Percentiles rank a stretch among this genome's conserved stretches.
phyloP scores from a whole-genome alignment of 2,113 vertebrate genomes.

The Chionodraco myersi region DNA sequence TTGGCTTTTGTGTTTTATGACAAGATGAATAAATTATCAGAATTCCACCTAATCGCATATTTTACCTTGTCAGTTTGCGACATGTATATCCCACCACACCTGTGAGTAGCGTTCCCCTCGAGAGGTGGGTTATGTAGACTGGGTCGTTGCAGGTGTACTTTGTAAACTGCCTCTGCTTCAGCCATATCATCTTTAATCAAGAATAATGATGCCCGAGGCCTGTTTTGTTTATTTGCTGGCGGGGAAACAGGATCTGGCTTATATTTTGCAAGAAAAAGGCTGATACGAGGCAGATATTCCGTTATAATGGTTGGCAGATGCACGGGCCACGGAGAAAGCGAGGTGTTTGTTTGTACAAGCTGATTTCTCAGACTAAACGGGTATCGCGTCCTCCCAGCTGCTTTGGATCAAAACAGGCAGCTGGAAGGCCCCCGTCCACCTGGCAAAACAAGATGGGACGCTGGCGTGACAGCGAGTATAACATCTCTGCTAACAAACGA shows the following conservation, averaged over 20 bases:
- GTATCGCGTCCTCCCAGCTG: conserved; percentile 90
- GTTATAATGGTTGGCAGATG: conserved; percentile 94
- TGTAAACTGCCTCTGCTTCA: conserved; percentile 38
- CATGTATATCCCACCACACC: conserved; percentile 33
- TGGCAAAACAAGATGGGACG: conserved; percentile 92
- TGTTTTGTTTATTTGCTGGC: conserved; percentile 90
- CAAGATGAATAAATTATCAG: conserved; percentile 58
- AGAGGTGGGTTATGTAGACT: conserved; percentile 6
- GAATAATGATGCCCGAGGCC: conserved; percentile 82
- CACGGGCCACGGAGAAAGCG: conserved; percentile 69
- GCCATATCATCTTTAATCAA: conserved; percentile 76
- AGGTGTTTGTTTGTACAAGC: conserved; percentile 95
- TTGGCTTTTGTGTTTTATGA: conserved; percentile 41
- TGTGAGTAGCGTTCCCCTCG: conserved; percentile 32
- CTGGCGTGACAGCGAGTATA: conserved; percentile 79
- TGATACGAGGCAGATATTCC: conserved; percentile 81
- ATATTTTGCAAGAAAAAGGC: conserved; percentile 67
- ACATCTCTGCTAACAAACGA: conserved; percentile 83
- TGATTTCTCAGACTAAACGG: conserved; percentile 91
- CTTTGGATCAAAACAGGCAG: conserved; percentile 88
- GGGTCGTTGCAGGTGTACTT: conserved; percentile 65
- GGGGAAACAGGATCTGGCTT: conserved; percentile 86
- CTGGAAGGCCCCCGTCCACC: conserved; percentile 81
- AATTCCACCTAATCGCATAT: conserved; percentile 41
- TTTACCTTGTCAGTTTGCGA: conserved; percentile 25